Base-by-base conservation (phyloP, 2,113 vertebrate species). In the Astatotilapia flaviijosephi region DNA sequence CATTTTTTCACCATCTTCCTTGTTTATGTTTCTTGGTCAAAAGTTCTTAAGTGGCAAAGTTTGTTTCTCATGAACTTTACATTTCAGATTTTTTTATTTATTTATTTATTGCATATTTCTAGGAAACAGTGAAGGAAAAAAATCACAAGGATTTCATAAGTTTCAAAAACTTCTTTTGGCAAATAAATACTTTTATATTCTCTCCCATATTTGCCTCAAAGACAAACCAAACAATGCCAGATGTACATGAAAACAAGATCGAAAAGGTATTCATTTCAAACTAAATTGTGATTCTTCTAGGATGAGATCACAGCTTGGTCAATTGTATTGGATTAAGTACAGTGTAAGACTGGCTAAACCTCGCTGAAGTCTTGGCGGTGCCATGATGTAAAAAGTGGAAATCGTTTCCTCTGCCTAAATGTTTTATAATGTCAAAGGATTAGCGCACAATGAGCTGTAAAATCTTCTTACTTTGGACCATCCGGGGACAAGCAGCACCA, bases 401-500 rank as follows among this genome's bases (percentile, higher is more conserved):
- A 77, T 19, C 6, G 9, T 31, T 77, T 77, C 73, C 45, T 77
- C 70, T 77, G 6, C 42, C 42, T 19, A 49, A 12, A 51, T 19
- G 10, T n/a, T 31, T n/a, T 49, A 51, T n/a, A n/a, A 77, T n/a
- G 10, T 77, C 73, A 51, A 12, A 51, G 26, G 45, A 26, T 17
- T 15, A 6, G 35, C 4, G 5, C 65, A 51, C 49, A 17, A 4
- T 19, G 7, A 51, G 7, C 21, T 31, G n/a, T 11, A 4, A 21
- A 5, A 3, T 15, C 11, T 70, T 28, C 94, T 96, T 95, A 96
- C 97, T 56, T 95, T 96, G 83, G 94, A 96, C 97, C 97, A 97
- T 2, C 96, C 95, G 3, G 96, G 96, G 62, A 97, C 91, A 62
- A 97, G 94, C 81, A 97, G 91, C 80, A 96, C 95, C 83, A 97